These are phyloP conservation scores for Odontesthes bonariensis DNA, from an alignment of 2,113 vertebrate species.

Conservation along the genomic window DNA sequence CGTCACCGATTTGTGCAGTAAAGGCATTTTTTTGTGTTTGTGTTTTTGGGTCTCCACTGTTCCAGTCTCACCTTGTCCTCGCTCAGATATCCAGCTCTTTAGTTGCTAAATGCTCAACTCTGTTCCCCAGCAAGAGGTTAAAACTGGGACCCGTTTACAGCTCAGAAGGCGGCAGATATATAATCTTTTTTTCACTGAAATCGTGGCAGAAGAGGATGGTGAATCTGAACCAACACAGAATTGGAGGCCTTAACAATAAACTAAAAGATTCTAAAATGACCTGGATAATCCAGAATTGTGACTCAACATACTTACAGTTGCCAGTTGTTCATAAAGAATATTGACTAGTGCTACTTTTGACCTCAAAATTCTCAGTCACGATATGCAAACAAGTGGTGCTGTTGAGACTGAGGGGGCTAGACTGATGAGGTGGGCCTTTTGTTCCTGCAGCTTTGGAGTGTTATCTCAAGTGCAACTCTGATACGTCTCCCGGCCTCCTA, in stretches of 20 bases:
- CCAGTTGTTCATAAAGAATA: no score
- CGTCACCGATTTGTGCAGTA: constrained; percentile 14
- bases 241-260: not conserved
- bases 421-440: not conserved
- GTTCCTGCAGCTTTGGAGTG: not conserved
- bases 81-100: not conserved
- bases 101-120: not conserved
- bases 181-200: not conserved
- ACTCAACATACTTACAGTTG: not conserved
- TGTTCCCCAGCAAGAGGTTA: no score
- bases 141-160: not conserved
- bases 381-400: not conserved
- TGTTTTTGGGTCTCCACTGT: not conserved
- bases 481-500: not conserved
- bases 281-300: not conserved
- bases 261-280: not conserved
- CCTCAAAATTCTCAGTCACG: not conserved
- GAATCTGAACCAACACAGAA: not conserved
- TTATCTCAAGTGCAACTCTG: not conserved
- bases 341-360: no score
- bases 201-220: no score
- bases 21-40: not conserved
- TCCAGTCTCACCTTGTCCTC: not conserved
- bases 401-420: not conserved
- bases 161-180: not conserved